A percentile compares a stretch with the other conserved stretches of the same genome.
These are phyloP conservation scores for Coelopa pilipes DNA, from an alignment of 2,888 invertebrate species.

Conservation along the genomic window DNA sequence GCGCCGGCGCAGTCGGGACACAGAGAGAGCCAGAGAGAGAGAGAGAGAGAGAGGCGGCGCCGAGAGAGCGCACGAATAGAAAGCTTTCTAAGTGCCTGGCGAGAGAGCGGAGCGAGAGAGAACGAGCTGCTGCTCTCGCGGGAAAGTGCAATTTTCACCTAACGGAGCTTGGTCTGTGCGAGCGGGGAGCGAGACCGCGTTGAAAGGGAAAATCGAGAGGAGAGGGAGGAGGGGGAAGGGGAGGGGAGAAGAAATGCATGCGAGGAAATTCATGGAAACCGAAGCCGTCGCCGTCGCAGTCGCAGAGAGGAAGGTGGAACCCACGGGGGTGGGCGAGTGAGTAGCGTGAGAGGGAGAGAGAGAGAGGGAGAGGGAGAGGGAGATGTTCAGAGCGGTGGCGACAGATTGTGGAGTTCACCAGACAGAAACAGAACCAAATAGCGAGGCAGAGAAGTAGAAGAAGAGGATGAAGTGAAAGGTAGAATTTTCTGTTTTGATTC, in stretches of 20 bases:
- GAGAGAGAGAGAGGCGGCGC: not conserved
- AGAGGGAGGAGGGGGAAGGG: not conserved
- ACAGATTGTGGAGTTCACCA: too few relatives aligned
- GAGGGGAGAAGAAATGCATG: not conserved
- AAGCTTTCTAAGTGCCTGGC: not conserved
- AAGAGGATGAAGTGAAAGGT: too few relatives aligned
- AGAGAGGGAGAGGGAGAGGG: too few relatives aligned
- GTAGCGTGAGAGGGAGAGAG: too few relatives aligned
- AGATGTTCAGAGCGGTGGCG: too few relatives aligned
- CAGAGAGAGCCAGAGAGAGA: not conserved
- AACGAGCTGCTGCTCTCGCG: not conserved
- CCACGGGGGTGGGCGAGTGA: too few relatives aligned
- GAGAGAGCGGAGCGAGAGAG: not conserved
- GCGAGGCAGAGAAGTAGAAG: too few relatives aligned
- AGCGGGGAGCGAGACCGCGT: not conserved
- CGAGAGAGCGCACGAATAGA: too few relatives aligned
- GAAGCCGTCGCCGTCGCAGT: not conserved
- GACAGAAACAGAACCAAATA: too few relatives aligned
- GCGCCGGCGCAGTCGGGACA: not conserved
- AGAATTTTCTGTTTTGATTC: too few relatives aligned
- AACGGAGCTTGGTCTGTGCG: not conserved
- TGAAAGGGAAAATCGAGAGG: not conserved
- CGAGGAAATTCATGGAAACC: not conserved
- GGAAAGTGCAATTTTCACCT: conserved; percentile 11
- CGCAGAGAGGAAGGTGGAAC: not conserved